phyloP scores from a whole-genome alignment of 1,140 invertebrate genomes.

The Acromyrmex heyeri region DNA sequence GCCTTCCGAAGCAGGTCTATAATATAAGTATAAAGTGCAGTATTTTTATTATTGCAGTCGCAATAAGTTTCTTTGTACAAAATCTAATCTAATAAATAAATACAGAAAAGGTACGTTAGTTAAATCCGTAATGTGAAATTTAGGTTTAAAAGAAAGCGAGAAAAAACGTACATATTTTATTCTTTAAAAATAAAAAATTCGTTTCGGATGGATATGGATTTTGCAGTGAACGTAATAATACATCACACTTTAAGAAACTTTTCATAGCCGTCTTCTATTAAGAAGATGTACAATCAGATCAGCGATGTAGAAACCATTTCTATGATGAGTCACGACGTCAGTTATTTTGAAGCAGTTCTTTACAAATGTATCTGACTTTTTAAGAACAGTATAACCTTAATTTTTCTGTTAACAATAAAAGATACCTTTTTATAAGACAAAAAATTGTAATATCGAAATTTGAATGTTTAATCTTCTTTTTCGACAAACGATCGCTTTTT shows the following conservation, averaged over 20 bases:
- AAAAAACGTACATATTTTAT: neutral
- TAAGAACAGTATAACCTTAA: neutral
- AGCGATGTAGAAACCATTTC: neutral
- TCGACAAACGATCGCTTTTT: neutral
- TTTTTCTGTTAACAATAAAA: neutral
- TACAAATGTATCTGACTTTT: neutral
- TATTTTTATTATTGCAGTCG: neutral
- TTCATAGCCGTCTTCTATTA: neutral
- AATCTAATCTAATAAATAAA: constrained; percentile 2
- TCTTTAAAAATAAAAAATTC: neutral
- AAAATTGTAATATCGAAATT: neutral
- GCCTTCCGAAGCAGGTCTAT: neutral
- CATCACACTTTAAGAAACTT: constrained; percentile 20
- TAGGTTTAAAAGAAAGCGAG: neutral
- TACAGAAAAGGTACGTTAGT: neutral
- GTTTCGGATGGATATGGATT: neutral
- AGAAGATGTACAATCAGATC: neutral
- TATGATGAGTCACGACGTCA: neutral
- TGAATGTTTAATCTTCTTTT: neutral
- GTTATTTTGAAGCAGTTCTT: constrained; percentile 8
- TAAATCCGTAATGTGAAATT: neutral
- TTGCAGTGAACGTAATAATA: neutral
- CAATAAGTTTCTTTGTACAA: neutral
- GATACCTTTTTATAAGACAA: neutral
- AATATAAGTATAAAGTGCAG: neutral